A percentile compares a stretch with the other conserved stretches of the same genome.
Evolutionary conservation across 2,888 invertebrate species (phyloP).

Genomic region (Nephrotoma guestfalica): DNA sequence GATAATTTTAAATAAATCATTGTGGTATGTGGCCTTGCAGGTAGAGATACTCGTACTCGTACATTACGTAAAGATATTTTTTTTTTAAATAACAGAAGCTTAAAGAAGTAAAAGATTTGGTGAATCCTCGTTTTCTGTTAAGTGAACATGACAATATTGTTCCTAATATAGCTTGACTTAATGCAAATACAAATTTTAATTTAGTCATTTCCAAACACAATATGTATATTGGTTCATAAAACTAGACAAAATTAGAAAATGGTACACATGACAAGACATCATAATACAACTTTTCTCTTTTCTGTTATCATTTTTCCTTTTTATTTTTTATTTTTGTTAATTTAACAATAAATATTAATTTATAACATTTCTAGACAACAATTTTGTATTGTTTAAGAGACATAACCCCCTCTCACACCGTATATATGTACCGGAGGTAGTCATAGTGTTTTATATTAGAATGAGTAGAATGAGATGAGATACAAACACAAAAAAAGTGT

Average conservation of each 20-base stretch:
- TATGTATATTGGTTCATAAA: not conserved
- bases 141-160: not conserved
- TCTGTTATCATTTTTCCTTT: not conserved
- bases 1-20: not conserved
- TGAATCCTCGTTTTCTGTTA: not conserved
- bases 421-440: not conserved
- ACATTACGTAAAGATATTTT: too few species aligned
- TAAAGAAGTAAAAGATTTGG: not conserved
- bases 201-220: not conserved
- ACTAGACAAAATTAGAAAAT: not conserved
- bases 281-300: not conserved
- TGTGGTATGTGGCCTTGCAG: not conserved
- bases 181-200: not conserved
- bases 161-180: not conserved
- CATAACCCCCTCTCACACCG: not conserved
- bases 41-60: too few species aligned
- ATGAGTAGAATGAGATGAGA: not conserved
- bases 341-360: not conserved
- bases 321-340: not conserved
- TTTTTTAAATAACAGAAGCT: too few species aligned
- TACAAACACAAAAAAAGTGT: not conserved
- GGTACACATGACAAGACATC: not conserved
- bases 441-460: not conserved
- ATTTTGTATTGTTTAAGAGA: not conserved
- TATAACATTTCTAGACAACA: not conserved